A percentile compares a stretch with the other conserved stretches of the same genome.
phyloP scores from a whole-genome alignment of 2,888 invertebrate species.

The Quadroppia sp. region DNA sequence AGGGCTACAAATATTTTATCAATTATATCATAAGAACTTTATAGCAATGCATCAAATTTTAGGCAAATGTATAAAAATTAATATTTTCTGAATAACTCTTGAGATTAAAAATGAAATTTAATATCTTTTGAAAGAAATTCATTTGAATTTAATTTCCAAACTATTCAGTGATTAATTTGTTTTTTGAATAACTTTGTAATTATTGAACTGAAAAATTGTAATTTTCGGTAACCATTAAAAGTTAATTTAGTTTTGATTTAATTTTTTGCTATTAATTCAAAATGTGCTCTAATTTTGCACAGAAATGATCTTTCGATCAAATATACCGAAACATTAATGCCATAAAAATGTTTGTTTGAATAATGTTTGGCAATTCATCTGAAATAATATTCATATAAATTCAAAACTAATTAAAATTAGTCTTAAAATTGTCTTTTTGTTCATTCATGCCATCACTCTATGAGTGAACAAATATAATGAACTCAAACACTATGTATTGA shows the following conservation, averaged over 20 bases:
- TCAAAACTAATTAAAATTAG: constrained; percentile 16
- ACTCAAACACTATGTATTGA: neutral
- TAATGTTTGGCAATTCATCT: neutral
- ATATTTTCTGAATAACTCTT: too few species aligned
- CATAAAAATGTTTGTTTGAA: neutral
- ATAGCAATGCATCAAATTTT: too few species aligned
- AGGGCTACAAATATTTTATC: too few species aligned
- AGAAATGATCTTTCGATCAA: neutral
- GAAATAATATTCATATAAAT: constrained; percentile 1
- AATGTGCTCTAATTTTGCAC: neutral
- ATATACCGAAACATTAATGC: neutral
- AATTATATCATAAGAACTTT: too few species aligned
- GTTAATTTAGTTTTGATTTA: too few species aligned
- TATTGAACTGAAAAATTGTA: constrained; percentile 4
- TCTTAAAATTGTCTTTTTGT: neutral
- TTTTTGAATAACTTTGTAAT: too few species aligned
- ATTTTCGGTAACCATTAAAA: neutral
- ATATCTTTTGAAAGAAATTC: neutral
- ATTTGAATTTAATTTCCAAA: neutral
- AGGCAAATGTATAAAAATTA: too few species aligned
- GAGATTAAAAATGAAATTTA: too few species aligned
- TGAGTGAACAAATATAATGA: neutral
- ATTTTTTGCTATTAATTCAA: neutral
- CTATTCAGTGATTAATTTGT: neutral
- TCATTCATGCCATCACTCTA: constrained; percentile 2